Conservation (phyloP, 2,888 invertebrate species). For the Gryllus longicercus region DNA sequence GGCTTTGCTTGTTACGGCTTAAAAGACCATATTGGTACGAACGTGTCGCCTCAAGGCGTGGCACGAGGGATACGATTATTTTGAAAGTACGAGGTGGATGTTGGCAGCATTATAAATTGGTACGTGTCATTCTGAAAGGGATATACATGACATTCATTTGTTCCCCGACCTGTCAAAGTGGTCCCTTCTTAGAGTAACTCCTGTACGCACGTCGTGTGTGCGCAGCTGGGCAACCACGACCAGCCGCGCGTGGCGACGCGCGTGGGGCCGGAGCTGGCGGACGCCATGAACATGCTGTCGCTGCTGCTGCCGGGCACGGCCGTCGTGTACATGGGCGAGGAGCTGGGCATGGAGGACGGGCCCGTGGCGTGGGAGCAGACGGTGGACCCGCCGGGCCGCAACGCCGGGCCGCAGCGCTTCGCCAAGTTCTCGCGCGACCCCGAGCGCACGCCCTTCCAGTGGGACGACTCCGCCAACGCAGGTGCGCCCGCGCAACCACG, state of each 20-base stretch:
- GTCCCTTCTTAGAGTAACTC: background rate
- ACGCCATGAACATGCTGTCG: constrained; percentile 66
- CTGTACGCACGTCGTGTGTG: background rate
- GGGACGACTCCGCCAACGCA: constrained; percentile 39
- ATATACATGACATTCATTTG: no score
- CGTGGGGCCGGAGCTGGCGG: constrained; percentile 61
- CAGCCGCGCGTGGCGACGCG: constrained; percentile 60
- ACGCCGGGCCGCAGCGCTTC: constrained; percentile 34
- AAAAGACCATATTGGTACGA: no score
- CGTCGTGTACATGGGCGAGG: constrained; percentile 82
- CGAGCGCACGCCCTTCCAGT: constrained; percentile 44
- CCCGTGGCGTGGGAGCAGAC: constrained; percentile 61
- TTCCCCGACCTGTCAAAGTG: no score
- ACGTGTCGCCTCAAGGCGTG: no score
- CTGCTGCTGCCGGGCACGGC: constrained; percentile 72
- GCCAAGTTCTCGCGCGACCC: constrained; percentile 39
- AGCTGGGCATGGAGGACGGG: constrained; percentile 71
- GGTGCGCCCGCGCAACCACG: constrained; percentile 20
- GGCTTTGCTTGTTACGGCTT: no score
- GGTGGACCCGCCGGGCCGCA: constrained; percentile 60
- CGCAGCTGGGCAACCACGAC: constrained; percentile 63
- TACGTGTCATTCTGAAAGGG: no score
- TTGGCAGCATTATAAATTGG: no score
- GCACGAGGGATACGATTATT: no score
- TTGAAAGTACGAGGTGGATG: no score